These are phyloP conservation scores for Syngnathus rostellatus DNA, from an alignment of 2,797 vertebrate genomes.

Conservation along the genomic window DNA sequence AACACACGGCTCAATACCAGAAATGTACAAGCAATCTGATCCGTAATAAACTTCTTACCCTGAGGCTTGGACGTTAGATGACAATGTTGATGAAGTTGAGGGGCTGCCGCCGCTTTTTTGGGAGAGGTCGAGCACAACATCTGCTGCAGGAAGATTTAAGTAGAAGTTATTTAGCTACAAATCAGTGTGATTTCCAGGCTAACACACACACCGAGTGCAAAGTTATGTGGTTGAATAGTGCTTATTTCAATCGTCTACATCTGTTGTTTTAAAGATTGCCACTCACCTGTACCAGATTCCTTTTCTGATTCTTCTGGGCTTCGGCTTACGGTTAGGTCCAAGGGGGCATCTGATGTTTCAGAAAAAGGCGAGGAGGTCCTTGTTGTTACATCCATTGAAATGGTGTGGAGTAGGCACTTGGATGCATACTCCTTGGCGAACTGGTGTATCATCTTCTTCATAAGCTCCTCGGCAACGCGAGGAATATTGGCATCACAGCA, in stretches of 20 bases:
- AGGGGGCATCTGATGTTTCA: constrained; percentile 81
- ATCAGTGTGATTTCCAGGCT: neutral
- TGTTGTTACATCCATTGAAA: constrained; percentile 74
- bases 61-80: constrained; percentile 76
- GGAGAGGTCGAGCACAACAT: constrained; percentile 96
- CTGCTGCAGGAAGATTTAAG: constrained; percentile 58
- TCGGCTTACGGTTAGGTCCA: constrained; percentile 94
- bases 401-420: constrained; percentile 87
- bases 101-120: constrained; percentile 79
- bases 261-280: neutral
- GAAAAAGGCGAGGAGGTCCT: constrained; percentile 72
- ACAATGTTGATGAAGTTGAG: constrained; percentile 57
- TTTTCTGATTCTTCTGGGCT: constrained; percentile 70
- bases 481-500: constrained; percentile 95
- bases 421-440: constrained; percentile 97
- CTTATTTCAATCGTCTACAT: no score
- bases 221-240: neutral
- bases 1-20: constrained; percentile 6
- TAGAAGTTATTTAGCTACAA: constrained; percentile 5
- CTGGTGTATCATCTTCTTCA: constrained; percentile 98
- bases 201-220: no score
- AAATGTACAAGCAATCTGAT: neutral
- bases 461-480: constrained; percentile 94
- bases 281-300: constrained; percentile 73
- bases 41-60: constrained; percentile 74